Percentiles rank a stretch among this genome's conserved stretches.
Conservation (phyloP, 2,797 vertebrate species). For the Sebastes alutus region DNA sequence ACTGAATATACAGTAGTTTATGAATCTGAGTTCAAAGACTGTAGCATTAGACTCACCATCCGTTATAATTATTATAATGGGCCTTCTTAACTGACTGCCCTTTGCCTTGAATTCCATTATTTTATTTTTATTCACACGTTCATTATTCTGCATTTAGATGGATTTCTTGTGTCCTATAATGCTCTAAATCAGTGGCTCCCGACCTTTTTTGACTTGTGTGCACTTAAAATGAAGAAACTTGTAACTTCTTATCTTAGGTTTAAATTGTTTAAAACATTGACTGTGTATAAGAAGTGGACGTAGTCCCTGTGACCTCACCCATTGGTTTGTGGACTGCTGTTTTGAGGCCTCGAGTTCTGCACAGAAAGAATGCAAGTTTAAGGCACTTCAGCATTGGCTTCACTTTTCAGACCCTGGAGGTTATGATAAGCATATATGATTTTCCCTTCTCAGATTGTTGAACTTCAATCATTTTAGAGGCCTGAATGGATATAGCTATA, state of each 20-base stretch:
- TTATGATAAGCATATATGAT: not conserved
- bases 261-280: not conserved
- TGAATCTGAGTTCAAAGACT: not conserved
- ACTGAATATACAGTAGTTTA: constrained; percentile 1
- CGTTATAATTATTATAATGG: not conserved
- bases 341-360: too few species aligned
- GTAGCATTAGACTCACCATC: not conserved
- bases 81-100: not conserved
- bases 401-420: too few species aligned
- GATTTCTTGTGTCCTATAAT: not conserved
- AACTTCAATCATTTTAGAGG: not conserved
- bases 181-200: not conserved
- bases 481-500: not conserved
- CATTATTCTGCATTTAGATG: not conserved
- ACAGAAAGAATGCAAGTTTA: too few species aligned
- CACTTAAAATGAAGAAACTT: not conserved
- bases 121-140: not conserved
- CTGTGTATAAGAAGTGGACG: not conserved
- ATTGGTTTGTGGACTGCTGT: too few species aligned
- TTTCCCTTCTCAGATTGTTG: not conserved
- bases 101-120: not conserved
- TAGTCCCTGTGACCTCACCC: not conserved
- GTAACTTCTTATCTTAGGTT: not conserved
- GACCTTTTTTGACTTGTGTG: not conserved
- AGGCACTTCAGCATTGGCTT: too few species aligned